Percentiles rank a stretch among this genome's conserved stretches.
phyloP scores from a whole-genome alignment of 2,797 vertebrate species.

The Cyclura pinguis region DNA sequence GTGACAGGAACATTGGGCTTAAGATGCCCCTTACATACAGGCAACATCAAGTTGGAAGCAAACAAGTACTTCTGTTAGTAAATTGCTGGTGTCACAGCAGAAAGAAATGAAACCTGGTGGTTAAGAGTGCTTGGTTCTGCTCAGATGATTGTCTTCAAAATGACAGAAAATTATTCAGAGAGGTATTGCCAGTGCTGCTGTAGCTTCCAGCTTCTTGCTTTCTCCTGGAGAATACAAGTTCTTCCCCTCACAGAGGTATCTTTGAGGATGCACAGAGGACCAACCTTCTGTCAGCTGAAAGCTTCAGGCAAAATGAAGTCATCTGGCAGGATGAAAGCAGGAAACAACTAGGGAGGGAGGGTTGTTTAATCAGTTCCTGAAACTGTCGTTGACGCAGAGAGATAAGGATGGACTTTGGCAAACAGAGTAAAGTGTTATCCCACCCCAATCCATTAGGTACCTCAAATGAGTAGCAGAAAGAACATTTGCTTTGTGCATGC shows the following conservation, averaged over 20 bases:
- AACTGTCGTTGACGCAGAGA: constrained; percentile 7
- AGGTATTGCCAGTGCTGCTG: rapidly evolving
- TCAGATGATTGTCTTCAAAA: background rate
- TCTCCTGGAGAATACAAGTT: background rate
- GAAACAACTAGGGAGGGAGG: background rate
- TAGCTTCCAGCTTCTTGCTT: background rate
- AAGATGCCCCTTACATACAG: background rate
- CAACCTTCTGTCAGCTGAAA: background rate
- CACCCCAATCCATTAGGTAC: background rate
- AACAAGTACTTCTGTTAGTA: background rate
- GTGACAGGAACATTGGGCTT: background rate
- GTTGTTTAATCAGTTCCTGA: background rate
- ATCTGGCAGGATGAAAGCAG: background rate
- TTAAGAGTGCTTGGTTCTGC: background rate
- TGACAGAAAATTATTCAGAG: background rate
- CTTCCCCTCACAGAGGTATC: background rate
- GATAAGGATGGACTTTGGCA: constrained; percentile 22
- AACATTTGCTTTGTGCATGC: background rate
- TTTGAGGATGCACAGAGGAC: background rate
- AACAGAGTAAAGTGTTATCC: constrained; percentile 16
- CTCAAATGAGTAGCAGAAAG: background rate
- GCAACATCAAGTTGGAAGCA: background rate
- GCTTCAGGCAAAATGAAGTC: background rate
- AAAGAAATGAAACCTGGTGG: background rate
- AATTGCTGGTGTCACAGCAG: background rate